Base-by-base conservation (phyloP, 30 jellyfish, hydroid and myxozoan genomes). In the Hydractinia symbiolongicarpus region DNA sequence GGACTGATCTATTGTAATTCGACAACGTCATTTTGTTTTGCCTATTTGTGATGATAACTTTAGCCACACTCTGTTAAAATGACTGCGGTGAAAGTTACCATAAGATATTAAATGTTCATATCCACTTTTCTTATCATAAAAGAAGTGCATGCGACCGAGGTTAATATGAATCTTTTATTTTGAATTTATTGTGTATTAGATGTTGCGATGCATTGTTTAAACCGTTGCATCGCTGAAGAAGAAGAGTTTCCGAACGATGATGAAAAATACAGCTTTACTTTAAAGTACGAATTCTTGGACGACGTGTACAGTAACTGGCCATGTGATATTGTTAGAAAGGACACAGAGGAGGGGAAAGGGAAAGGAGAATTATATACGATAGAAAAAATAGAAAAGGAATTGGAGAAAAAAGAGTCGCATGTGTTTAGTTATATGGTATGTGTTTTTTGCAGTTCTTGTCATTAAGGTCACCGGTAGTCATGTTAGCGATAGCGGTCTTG, bases 201-300 rank as follows among this genome's bases (percentile, higher is more conserved):
- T 21, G 88, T 90, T 4, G 92, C 96, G 11, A 6, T 55, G 4
- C 11, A 81, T 61, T 88, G 95, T 7, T 70, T 90, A 77, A 81
- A 90, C 73, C 85, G 86, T 11, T 90, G 97, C 84, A 57, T 90
- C 30, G 77, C 69, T 6, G 79, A 66, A 62, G 72, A 77, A 15
- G 86, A 86, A 57, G 75, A 57, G 44, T 50, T 83, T 19, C 67
- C 97, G 30, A 10, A 75, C n/a, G 97, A 90, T 66, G 75, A 88
- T 67, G 88, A 73, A 5, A 88, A 90, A 15, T 90, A 86, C 76
- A 50, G 66, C 68, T 69, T 90, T 8, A 66, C 84, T 9, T 88
- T 90, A 9, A 91, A 90, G 13, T 90, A 90, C 74, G 97, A 90
- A 67, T 90, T 90, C 79, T 81, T 90, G 54, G 97, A 90, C 72